These are phyloP conservation scores for Physella acuta DNA, from an alignment of 1,140 invertebrate genomes.

Conservation along the genomic window DNA sequence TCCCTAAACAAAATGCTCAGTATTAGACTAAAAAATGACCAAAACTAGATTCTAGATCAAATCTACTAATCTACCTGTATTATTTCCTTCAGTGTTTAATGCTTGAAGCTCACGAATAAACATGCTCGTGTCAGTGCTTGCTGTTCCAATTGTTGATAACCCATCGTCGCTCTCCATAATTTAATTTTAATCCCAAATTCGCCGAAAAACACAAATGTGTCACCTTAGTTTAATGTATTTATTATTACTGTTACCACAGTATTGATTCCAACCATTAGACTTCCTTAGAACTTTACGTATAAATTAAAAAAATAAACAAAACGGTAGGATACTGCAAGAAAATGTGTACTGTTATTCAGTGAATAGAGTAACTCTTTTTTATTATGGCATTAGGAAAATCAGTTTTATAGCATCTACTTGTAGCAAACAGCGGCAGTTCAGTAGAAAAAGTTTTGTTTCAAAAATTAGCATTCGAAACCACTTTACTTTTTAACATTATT, in stretches of 20 bases:
- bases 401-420: too few species aligned
- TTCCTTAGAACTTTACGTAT: background rate
- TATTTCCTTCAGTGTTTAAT: background rate
- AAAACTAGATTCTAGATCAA: background rate
- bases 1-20: background rate
- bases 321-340: background rate
- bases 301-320: background rate
- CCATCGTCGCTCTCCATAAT: slow-evolving; percentile 22
- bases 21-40: background rate
- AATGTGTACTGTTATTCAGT: background rate
- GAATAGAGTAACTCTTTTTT: background rate
- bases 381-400: too few species aligned
- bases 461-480: background rate
- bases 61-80: background rate
- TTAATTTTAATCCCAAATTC: background rate
- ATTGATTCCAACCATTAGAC: background rate
- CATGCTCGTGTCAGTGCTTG: slow-evolving; percentile 23
- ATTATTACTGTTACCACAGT: background rate
- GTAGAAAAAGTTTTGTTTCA: too few species aligned
- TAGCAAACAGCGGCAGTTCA: too few species aligned
- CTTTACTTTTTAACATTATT: background rate
- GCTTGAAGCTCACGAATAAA: slow-evolving; percentile 19
- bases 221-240: background rate
- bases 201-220: background rate
- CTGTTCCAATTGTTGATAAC: slow-evolving; percentile 1